A percentile compares a stretch with the other conserved stretches of the same genome.
These are phyloP conservation scores for Antedon bifida DNA, from an alignment of 35 echinoderm and acorn worm species.

Conservation along the genomic window DNA sequence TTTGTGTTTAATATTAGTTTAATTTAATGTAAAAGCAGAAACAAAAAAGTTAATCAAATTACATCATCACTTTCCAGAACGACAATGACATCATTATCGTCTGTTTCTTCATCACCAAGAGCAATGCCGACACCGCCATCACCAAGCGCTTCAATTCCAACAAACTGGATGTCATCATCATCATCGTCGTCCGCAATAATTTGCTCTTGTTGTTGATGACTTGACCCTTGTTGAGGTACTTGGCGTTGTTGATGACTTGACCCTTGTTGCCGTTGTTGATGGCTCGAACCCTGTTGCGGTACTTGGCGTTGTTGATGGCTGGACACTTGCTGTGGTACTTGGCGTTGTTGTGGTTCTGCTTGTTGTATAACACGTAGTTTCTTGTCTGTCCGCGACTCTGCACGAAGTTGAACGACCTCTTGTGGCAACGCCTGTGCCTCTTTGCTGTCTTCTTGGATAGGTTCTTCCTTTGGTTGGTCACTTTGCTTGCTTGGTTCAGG, in stretches of 20 bases:
- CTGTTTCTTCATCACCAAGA: background rate
- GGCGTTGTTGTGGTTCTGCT: background rate
- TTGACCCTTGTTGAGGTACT: conserved; percentile 1
- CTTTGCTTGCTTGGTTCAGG: background rate
- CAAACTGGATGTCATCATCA: conserved; percentile 10
- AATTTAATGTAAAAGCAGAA: background rate
- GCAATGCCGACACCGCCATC: background rate
- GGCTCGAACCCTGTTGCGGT: background rate
- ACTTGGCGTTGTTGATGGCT: background rate
- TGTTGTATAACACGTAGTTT: background rate
- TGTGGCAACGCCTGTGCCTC: background rate
- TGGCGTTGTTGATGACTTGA: background rate
- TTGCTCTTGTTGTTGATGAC: conserved; percentile 32
- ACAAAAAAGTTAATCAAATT: background rate
- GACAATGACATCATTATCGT: background rate
- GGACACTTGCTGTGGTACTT: background rate
- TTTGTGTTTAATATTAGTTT: too few relatives aligned
- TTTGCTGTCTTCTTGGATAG: background rate
- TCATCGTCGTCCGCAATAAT: conserved; percentile 36
- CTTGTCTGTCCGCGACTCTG: background rate
- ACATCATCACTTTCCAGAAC: background rate
- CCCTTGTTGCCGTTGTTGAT: background rate
- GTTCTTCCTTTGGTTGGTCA: background rate
- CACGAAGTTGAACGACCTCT: background rate
- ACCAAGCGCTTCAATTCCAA: background rate